These are phyloP conservation scores for Psittacula echo DNA, from an alignment of 2,797 vertebrate genomes.

Conservation along the genomic window DNA sequence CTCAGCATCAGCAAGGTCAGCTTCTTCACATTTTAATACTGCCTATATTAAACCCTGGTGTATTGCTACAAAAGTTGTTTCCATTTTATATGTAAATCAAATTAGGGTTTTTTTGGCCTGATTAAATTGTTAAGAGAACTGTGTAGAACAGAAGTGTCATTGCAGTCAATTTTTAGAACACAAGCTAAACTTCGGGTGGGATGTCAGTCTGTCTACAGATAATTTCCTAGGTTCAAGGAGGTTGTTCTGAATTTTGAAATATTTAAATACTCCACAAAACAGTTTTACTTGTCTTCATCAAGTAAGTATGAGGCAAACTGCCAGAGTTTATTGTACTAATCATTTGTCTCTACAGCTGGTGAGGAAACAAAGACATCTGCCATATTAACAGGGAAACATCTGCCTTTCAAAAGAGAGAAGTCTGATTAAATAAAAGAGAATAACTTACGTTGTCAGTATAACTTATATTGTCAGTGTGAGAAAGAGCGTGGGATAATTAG, in stretches of 20 bases:
- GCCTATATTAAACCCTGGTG: neutral
- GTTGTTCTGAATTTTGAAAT: neutral
- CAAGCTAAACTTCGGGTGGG: neutral
- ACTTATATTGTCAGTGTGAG: constrained; percentile 33
- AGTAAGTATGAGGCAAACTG: constrained; percentile 16
- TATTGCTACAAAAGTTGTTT: neutral
- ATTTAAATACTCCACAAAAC: neutral
- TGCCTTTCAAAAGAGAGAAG: constrained; percentile 52
- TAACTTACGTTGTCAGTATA: constrained; percentile 47
- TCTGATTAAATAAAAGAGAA: constrained; percentile 55
- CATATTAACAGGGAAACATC: constrained; percentile 59
- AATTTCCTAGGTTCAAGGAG: neutral
- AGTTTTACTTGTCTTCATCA: constrained; percentile 27
- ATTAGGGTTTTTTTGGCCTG: neutral
- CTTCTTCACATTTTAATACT: neutral
- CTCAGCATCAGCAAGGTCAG: neutral
- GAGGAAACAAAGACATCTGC: constrained; percentile 62
- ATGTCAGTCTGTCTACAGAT: neutral
- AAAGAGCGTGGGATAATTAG: constrained; percentile 25
- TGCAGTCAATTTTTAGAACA: neutral
- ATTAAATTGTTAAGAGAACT: neutral
- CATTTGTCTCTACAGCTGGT: constrained; percentile 51
- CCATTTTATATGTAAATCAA: neutral
- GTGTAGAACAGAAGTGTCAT: neutral
- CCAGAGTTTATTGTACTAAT: constrained; percentile 47